phyloP scores from a whole-genome alignment of 1,140 invertebrate genomes.

The Dendroctonus ponderosae region DNA sequence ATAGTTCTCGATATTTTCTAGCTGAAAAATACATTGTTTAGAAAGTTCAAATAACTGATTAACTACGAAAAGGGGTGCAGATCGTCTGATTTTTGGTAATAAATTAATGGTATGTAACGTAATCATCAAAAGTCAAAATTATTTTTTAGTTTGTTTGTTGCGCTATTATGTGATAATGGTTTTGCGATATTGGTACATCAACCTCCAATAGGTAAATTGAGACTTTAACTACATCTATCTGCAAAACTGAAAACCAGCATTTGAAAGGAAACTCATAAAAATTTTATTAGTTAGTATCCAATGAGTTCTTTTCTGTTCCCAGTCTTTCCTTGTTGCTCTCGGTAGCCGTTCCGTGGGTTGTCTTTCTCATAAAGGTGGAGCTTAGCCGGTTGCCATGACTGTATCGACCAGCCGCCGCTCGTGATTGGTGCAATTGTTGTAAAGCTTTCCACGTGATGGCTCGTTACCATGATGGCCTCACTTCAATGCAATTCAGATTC shows the following conservation, averaged over 20 bases:
- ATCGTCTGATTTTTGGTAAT: too few relatives aligned
- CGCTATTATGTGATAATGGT: too few relatives aligned
- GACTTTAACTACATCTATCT: constrained; percentile 51
- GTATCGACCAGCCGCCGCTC: constrained; percentile 40
- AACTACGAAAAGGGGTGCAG: too few relatives aligned
- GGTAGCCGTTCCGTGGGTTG: background rate
- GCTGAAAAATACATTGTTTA: too few relatives aligned
- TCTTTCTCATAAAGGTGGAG: constrained; percentile 39
- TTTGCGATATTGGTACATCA: too few relatives aligned
- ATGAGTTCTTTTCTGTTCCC: constrained; percentile 47
- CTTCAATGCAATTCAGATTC: constrained; percentile 27
- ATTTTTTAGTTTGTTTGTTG: too few relatives aligned
- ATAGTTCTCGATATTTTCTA: too few relatives aligned
- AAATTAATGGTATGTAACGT: too few relatives aligned
- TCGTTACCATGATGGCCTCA: constrained; percentile 46
- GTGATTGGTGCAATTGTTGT: constrained; percentile 40
- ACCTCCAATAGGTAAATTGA: constrained; percentile 35
- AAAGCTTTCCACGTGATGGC: constrained; percentile 42
- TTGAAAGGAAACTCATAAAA: constrained; percentile 49
- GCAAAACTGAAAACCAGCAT: constrained; percentile 48
- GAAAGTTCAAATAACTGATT: too few relatives aligned
- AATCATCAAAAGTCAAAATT: too few relatives aligned
- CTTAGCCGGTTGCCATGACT: constrained; percentile 48
- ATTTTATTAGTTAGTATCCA: constrained; percentile 52
- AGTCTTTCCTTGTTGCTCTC: constrained; percentile 8